These are phyloP conservation scores for Drosophila quadrilineata DNA, from an alignment of 1,140 invertebrate genomes.

Conservation along the genomic window DNA sequence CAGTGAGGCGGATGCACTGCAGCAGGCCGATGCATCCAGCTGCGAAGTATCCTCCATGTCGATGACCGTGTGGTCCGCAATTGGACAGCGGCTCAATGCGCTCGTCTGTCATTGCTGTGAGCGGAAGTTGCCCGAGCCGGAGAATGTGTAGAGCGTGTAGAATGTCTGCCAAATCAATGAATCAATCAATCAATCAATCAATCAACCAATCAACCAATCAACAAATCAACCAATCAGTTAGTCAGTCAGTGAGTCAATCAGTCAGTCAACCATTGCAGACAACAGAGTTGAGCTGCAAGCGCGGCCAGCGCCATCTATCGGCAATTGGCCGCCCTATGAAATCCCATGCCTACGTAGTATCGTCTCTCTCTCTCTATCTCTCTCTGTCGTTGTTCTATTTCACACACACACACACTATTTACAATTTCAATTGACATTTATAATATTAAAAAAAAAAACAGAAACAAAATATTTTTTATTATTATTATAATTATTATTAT, in stretches of 20 bases:
- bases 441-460: not conserved
- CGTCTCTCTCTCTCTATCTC: not conserved
- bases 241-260: not conserved
- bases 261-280: not conserved
- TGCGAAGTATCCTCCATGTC: slow-evolving; percentile 78
- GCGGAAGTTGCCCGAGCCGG: slow-evolving; percentile 78
- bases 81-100: slow-evolving; percentile 75
- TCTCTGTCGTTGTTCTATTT: no score
- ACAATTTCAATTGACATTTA: no score
- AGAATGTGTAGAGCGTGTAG: slow-evolving; percentile 67
- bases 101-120: slow-evolving; percentile 81
- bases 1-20: slow-evolving; percentile 36
- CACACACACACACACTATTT: no score
- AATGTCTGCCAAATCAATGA: not conserved
- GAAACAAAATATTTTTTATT: not conserved
- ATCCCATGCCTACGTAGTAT: no score
- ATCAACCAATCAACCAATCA: not conserved
- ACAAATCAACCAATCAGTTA: not conserved
- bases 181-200: not conserved
- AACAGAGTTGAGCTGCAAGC: no score
- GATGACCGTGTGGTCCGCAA: slow-evolving; percentile 73
- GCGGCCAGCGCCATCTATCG: not conserved
- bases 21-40: slow-evolving; percentile 52
- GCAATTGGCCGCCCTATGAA: no score
- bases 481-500: no score